Conservation (phyloP, 1,140 invertebrate genomes). For the Dolichoris vasculosae region DNA sequence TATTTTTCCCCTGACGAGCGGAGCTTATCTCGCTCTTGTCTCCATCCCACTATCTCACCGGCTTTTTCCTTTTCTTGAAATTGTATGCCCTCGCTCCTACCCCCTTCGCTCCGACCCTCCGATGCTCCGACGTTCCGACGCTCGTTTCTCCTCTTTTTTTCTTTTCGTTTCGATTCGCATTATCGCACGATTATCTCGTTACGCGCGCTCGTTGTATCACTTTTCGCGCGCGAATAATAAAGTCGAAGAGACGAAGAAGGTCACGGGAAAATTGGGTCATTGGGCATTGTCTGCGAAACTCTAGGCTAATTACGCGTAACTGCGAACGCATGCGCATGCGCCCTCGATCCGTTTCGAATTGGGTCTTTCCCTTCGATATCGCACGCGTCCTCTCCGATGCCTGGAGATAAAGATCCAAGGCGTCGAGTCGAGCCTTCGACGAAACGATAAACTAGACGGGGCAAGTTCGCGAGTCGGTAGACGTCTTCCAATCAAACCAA, state of each 20-base stretch:
- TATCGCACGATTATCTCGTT: slow-evolving; percentile 44
- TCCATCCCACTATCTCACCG: background rate
- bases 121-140: too few relatives aligned
- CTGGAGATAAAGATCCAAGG: background rate
- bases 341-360: too few relatives aligned
- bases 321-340: background rate
- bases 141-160: background rate
- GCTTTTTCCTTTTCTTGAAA: slow-evolving; percentile 3
- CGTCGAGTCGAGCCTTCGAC: too few relatives aligned
- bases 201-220: background rate
- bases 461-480: too few relatives aligned
- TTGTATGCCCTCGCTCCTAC: background rate
- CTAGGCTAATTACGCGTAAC: background rate
- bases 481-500: too few relatives aligned
- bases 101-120: background rate
- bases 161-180: background rate
- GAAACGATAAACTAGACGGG: too few relatives aligned
- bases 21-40: background rate
- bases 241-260: slow-evolving; percentile 4
- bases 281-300: slow-evolving; percentile 32
- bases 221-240: slow-evolving; percentile 18
- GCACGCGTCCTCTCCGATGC: too few relatives aligned
- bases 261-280: slow-evolving; percentile 22
- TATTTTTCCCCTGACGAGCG: background rate
- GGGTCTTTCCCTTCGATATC: background rate